Base-by-base conservation (phyloP, 2,113 vertebrate genomes). In the Centropus bengalensis region DNA sequence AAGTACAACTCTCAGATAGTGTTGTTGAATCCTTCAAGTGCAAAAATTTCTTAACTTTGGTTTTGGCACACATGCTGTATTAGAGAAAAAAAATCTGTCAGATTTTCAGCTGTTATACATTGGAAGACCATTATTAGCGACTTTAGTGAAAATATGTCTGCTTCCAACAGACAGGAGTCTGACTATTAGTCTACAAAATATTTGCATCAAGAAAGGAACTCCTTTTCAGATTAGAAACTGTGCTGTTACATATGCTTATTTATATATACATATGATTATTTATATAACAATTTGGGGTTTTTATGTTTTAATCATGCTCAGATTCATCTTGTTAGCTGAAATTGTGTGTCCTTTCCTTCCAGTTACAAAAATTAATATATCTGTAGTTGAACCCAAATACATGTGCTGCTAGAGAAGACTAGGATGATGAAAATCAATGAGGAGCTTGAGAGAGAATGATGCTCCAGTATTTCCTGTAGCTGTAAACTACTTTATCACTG, bases 391-490 rank as follows among this genome's bases (percentile, higher is more conserved):
- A 63, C 20, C 58, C 68, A 85, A 68, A 86, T 69, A 88, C 20
- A 56, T 80, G 75, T 82, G 38, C 26, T 33, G 40, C 64, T 95
- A 38, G 49, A 89, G 45, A 82, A 79, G 60, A 81, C n/a, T 52
- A 76, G 66, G 15, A 5, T 28, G 52, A 68, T 88, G 55, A 32
- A 88, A 87, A 88, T 63, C 87, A 33, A 14, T 22, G 30, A 76
- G 81, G 36, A 89, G 30, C 71, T 67, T 4, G 15, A 69, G 76
- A 74, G 28, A 49, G 27, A 58, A 16, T 71, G 82, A 66, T 32
- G 8, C 28, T 21, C 27, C 33, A 56, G 44, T 64, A 23, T 55
- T 66, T 28, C 44, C 26, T 33, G 15, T 47, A 69, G 56, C 86
- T 74, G 21, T 14, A 60, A 80, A 47, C 28, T 51, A 52, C 75